Percentiles rank a stretch among this genome's conserved stretches.
Conservation (phyloP, 2,797 vertebrate species). For the Sebastes trivittatus region DNA sequence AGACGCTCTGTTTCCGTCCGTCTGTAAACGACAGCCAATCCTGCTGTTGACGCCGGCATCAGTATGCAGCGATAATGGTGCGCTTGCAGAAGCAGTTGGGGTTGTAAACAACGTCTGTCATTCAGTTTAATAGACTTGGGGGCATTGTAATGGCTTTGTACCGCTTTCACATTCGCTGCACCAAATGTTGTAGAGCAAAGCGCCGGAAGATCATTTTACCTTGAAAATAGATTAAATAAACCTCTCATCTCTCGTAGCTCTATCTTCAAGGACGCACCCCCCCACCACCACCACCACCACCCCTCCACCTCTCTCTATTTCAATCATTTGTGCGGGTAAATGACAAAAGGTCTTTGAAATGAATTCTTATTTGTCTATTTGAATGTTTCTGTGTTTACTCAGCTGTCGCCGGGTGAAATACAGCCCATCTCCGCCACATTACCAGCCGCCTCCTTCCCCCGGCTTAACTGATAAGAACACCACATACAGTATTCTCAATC, state of each 20-base stretch:
- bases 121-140: slow-evolving; percentile 69
- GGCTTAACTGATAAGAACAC: slow-evolving; percentile 59
- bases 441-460: slow-evolving; percentile 16
- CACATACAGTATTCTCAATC: slow-evolving; percentile 58
- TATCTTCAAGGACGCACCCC: slow-evolving; percentile 67
- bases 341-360: slow-evolving; percentile 72
- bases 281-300: no score
- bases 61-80: slow-evolving; percentile 70
- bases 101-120: slow-evolving; percentile 76
- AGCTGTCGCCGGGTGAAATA: slow-evolving; percentile 64
- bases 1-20: slow-evolving; percentile 31
- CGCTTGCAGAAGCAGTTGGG: slow-evolving; percentile 52
- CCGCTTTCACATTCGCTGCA: slow-evolving; percentile 58
- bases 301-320: slow-evolving; percentile 48
- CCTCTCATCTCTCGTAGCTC: slow-evolving; percentile 75
- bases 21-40: slow-evolving; percentile 46
- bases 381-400: slow-evolving; percentile 72
- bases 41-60: slow-evolving; percentile 53
- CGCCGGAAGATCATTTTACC: slow-evolving; percentile 73
- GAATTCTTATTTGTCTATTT: slow-evolving; percentile 74
- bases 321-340: slow-evolving; percentile 66
- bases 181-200: slow-evolving; percentile 49
- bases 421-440: slow-evolving; percentile 39
- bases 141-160: slow-evolving; percentile 65
- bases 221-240: slow-evolving; percentile 82